Evolutionary conservation across 2,888 invertebrate species (phyloP).

Genomic region (Patella ulyssiponensis): DNA sequence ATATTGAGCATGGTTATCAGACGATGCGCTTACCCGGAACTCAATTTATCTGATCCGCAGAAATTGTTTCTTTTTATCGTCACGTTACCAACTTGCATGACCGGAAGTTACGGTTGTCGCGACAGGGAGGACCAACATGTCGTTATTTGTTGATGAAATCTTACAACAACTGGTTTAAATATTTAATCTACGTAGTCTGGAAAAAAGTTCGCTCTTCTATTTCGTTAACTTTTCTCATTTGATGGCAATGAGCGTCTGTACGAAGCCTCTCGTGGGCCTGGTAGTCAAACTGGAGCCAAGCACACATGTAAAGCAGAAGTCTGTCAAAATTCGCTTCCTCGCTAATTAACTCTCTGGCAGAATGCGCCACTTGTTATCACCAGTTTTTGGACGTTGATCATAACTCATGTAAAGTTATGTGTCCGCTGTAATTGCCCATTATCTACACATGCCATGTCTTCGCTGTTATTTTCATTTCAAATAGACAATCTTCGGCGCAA

Average conservation of each 20-base stretch:
- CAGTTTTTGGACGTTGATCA: constrained; percentile 6
- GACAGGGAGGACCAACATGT: not conserved
- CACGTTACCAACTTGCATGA: not conserved
- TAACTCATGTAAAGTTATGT: constrained; percentile 13
- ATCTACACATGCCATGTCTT: constrained; percentile 2
- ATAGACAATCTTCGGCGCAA: not conserved
- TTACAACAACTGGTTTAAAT: constrained; percentile 9
- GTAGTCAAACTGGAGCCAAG: not conserved
- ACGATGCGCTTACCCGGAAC: too few relatives aligned
- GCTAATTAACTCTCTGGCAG: constrained; percentile 24
- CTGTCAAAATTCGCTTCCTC: not conserved
- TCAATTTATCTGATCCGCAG: too few relatives aligned
- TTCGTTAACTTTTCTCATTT: too few relatives aligned
- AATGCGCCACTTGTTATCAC: constrained; percentile 17
- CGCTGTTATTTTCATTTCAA: constrained; percentile 5
- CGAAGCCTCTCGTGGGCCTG: not conserved
- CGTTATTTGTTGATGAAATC: constrained; percentile 5
- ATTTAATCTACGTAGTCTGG: not conserved
- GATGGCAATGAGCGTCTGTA: too few relatives aligned
- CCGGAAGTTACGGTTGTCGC: not conserved
- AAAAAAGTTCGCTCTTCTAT: not conserved
- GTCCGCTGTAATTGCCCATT: constrained; percentile 7
- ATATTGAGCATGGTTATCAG: too few relatives aligned
- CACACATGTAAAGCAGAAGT: constrained; percentile 12
- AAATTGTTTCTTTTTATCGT: too few relatives aligned